Conservation (phyloP, 1,140 invertebrate species). For the Mizuhopecten yessoensis region DNA sequence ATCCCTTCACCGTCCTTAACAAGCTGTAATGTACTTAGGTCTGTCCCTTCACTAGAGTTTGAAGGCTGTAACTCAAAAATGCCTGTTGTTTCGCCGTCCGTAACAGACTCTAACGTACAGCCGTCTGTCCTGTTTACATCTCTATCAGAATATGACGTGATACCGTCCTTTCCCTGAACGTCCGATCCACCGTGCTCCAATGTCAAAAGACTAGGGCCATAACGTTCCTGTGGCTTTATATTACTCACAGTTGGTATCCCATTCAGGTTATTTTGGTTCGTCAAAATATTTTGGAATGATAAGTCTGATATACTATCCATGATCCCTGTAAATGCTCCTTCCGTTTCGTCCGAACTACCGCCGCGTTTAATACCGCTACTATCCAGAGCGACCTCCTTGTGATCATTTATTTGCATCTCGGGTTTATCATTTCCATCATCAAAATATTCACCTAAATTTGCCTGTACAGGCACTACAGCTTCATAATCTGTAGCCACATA, state of each 20-base stretch:
- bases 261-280: conserved; percentile 31
- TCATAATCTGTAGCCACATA: conserved; percentile 57
- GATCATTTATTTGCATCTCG: conserved; percentile 55
- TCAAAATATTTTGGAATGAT: conserved; percentile 29
- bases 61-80: not conserved
- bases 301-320: conserved; percentile 35
- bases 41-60: not conserved
- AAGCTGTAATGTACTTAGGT: not conserved
- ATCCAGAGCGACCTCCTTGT: conserved; percentile 48
- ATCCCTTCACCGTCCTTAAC: not conserved
- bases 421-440: conserved; percentile 57
- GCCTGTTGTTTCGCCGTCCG: not conserved
- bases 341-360: not conserved
- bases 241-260: not conserved
- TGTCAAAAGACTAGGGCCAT: not conserved
- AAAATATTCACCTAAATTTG: conserved; percentile 58
- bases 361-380: conserved; percentile 25
- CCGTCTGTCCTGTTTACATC: not conserved
- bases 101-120: not conserved
- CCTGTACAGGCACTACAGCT: conserved; percentile 49
- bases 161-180: not conserved
- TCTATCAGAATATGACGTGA: not conserved
- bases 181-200: not conserved
- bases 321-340: conserved; percentile 16
- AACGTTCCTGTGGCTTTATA: not conserved